Percentiles rank a stretch among this genome's conserved stretches.
Evolutionary conservation across 1,140 invertebrate species (phyloP).

Genomic region (Doryteuthis pealeii): DNA sequence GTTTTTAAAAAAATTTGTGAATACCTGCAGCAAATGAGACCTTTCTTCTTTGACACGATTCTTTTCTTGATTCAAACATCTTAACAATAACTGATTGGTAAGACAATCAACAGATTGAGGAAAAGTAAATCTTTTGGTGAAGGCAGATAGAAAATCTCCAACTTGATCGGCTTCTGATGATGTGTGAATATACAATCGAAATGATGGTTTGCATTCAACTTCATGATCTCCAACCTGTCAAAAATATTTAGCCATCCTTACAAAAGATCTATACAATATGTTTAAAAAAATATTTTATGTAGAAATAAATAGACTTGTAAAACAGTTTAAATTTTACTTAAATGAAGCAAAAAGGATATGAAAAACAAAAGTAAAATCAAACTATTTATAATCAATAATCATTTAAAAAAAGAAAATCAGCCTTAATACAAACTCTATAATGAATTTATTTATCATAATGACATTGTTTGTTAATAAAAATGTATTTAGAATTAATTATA

Average conservation of each 20-base stretch:
- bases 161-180: constrained; percentile 51
- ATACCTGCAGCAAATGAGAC: constrained; percentile 49
- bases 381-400: too few relatives aligned
- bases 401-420: too few relatives aligned
- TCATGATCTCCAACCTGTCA: constrained; percentile 58
- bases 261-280: too few relatives aligned
- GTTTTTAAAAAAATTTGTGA: constrained; percentile 16
- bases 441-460: too few relatives aligned
- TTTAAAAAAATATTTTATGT: too few relatives aligned
- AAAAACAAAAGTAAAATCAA: too few relatives aligned
- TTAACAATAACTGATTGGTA: constrained; percentile 55
- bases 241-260: not conserved
- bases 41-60: constrained; percentile 56
- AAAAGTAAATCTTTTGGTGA: constrained; percentile 54
- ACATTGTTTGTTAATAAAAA: too few relatives aligned
- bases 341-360: too few relatives aligned
- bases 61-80: constrained; percentile 56
- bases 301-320: too few relatives aligned
- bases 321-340: too few relatives aligned
- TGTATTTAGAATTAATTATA: too few relatives aligned
- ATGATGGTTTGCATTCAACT: constrained; percentile 58
- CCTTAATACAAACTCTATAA: too few relatives aligned
- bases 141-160: constrained; percentile 52
- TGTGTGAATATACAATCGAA: constrained; percentile 58
- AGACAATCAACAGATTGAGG: constrained; percentile 45